These are phyloP conservation scores for Villa cingulata DNA, from an alignment of 2,888 invertebrate species.

Conservation along the genomic window DNA sequence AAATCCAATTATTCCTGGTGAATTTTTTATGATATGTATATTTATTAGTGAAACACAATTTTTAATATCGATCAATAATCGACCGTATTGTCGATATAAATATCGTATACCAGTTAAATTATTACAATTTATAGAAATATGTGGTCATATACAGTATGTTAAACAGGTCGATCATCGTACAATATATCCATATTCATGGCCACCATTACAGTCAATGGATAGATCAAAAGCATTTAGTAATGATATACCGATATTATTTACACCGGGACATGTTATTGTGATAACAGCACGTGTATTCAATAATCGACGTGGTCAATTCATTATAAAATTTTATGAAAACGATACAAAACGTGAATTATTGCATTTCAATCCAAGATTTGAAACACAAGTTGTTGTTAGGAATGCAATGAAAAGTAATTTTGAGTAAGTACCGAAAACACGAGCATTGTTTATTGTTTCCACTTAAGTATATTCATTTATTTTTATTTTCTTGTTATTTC, in stretches of 20 bases:
- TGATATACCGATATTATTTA: conserved; percentile 31
- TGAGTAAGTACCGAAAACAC: conserved; percentile 31
- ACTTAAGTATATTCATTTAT: too few relatives aligned
- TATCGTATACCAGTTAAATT: conserved; percentile 27
- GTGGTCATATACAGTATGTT: conserved; percentile 32
- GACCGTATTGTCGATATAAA: conserved; percentile 29
- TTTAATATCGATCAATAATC: conserved; percentile 32
- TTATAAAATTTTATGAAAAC: conserved; percentile 30
- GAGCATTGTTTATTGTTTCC: too few relatives aligned
- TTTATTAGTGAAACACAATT: conserved; percentile 30
- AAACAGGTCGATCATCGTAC: conserved; percentile 35
- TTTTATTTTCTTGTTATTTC: not conserved
- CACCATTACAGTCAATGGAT: conserved; percentile 31
- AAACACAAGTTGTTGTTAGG: conserved; percentile 26
- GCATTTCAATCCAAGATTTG: conserved; percentile 33
- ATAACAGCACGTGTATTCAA: conserved; percentile 32
- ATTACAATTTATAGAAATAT: conserved; percentile 27
- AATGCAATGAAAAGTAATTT: conserved; percentile 31
- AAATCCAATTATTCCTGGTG: conserved; percentile 33
- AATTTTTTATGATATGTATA: conserved; percentile 32
- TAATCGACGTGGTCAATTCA: conserved; percentile 31
- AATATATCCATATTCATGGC: conserved; percentile 33
- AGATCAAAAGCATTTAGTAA: conserved; percentile 25
- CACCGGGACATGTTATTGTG: conserved; percentile 32
- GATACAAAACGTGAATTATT: conserved; percentile 31